Evolutionary conservation across 1,140 invertebrate species (phyloP).

Genomic region (Metaphire vulgaris): DNA sequence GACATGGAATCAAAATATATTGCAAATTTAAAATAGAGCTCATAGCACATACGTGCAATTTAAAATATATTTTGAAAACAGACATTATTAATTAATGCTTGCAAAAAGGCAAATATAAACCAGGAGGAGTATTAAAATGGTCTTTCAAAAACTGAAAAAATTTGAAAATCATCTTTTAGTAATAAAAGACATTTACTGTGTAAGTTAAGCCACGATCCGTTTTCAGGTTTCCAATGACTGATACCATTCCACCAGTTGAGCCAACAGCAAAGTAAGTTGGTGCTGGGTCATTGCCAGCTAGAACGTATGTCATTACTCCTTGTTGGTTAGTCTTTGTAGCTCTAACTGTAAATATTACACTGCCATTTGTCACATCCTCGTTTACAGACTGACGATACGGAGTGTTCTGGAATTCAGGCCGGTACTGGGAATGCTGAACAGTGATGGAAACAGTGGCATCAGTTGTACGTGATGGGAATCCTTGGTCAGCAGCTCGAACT

Average conservation of each 20-base stretch:
- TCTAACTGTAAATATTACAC: conserved; percentile 17
- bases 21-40: too few relatives aligned
- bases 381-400: conserved; percentile 5
- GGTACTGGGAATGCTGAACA: conserved; percentile 21
- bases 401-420: neutral
- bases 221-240: conserved; percentile 19
- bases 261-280: conserved; percentile 36
- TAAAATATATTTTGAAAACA: too few relatives aligned
- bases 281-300: conserved; percentile 32
- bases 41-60: too few relatives aligned
- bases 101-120: too few relatives aligned
- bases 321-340: conserved; percentile 20
- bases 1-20: too few relatives aligned
- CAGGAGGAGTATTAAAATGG: too few relatives aligned
- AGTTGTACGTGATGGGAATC: conserved; percentile 7
- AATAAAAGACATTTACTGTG: too few relatives aligned
- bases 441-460: conserved; percentile 30
- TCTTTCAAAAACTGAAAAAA: too few relatives aligned
- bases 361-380: conserved; percentile 13
- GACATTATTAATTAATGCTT: too few relatives aligned
- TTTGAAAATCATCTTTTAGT: too few relatives aligned
- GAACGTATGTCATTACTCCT: conserved; percentile 32
- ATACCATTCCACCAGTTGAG: conserved; percentile 13
- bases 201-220: conserved; percentile 15
- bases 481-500: conserved; percentile 19